Evolutionary conservation across 1,140 invertebrate species (phyloP).

Genomic region (Lepidurus apus): DNA sequence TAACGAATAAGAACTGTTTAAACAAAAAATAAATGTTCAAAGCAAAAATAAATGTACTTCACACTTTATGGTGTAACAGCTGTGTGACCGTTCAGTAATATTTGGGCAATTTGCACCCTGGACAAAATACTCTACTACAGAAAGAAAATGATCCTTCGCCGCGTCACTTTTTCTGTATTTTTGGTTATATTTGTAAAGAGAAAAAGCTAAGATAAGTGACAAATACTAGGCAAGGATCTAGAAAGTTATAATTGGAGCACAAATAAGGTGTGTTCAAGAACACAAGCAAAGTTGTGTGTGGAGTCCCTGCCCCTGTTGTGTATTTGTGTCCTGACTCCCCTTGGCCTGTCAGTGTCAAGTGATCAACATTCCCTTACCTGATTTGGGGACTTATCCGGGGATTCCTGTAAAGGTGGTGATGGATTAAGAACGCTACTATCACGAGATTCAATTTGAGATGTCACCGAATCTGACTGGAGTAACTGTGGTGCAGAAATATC

Average conservation of each 20-base stretch:
- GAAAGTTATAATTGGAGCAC: neutral
- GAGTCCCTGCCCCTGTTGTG: slow-evolving; percentile 9
- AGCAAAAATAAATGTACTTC: too few species aligned
- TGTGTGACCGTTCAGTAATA: too few species aligned
- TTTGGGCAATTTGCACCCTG: too few species aligned
- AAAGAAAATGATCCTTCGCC: too few species aligned
- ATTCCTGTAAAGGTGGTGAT: neutral
- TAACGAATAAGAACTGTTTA: too few species aligned
- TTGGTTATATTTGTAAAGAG: too few species aligned
- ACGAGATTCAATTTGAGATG: slow-evolving; percentile 14
- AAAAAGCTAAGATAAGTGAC: too few species aligned
- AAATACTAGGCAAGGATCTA: too few species aligned
- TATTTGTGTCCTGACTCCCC: neutral
- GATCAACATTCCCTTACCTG: slow-evolving; percentile 14
- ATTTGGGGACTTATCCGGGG: neutral
- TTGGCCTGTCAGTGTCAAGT: neutral
- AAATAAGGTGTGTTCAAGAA: neutral
- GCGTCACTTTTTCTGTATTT: too few species aligned
- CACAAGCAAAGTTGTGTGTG: neutral
- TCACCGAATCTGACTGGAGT: neutral
- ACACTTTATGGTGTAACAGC: too few species aligned
- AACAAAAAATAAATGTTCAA: too few species aligned
- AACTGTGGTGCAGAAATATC: neutral
- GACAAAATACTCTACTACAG: too few species aligned
- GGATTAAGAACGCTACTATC: neutral